Base-by-base conservation (phyloP, 2,113 vertebrate species). In the Peromyscus polionotus region DNA sequence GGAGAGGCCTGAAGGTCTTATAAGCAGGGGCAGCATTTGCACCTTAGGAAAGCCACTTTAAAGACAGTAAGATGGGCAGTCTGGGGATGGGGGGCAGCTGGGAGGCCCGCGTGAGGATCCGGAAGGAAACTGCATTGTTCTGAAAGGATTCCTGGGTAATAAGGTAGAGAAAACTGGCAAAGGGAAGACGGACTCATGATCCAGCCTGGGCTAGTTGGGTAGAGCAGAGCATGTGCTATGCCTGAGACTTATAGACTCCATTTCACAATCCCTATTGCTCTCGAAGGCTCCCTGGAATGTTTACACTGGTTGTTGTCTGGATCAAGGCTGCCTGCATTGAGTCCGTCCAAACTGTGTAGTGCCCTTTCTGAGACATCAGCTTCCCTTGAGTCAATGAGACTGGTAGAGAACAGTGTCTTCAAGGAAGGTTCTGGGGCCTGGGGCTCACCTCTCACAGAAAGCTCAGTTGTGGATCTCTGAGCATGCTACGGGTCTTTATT, bases 401-500 rank as follows among this genome's bases (percentile, higher is more conserved):
- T 31, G 48, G 4, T 72, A 51, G 72, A 92, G 90, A 95, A 84
- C 7, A 67, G 33, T 6, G 17, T 88, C 81, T 70, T 94, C 88
- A 1, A 48, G 84, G 83, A 81, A 36, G 54, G 61, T 42, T 6
- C 42, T 63, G 1, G 22, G n/a, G 13, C 4, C 31, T 68, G 36
- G n/a, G 48, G 70, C 59, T 97, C 42, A 4, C 70, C 3, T 83
- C 19, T 42, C 67, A 17, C 26, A 10, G 73, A 85, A 94, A 1
- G 1, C 57, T 36, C 10, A 57, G 76, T 36, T n/a, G 10, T 48
- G 9, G 87, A 57, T 81, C 0, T 86, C 79, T 73, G 14, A 26
- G 81, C 22, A 36, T 88, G 68, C 79, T 61, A 4, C 51, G 90
- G 76, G 73, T 45, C 92, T 95, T 92, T 94, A 88, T 96, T 95